Evolutionary conservation across 1,140 invertebrate genomes (phyloP), one percentile per base, ranked within the genome.

Genomic region (Diabrotica undecimpunctata): DNA sequence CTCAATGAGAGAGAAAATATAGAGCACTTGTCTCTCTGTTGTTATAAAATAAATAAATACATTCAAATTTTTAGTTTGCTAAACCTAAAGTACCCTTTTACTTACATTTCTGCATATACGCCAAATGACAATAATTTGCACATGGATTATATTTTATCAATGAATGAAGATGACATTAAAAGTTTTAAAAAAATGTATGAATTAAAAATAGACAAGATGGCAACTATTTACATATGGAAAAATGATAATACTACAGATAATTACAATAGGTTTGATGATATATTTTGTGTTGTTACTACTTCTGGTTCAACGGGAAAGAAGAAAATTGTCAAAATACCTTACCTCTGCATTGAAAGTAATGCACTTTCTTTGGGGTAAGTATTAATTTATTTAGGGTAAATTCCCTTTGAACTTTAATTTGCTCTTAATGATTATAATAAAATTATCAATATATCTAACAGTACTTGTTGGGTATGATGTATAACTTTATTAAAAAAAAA

Each of bases 261-360:
- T 35, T 6, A 14, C 9, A 14, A 56, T 51, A 58, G n/a, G 50
- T 66, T 63, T 46, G 76, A 80, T 62, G 78, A 79, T 64, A 81
- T 88, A 73, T 84, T 84, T 55, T 88, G 84, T 77, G 80, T 81
- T 12, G 80, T 86, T 39, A 75, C 80, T 63, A 89, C 88, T 36
- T 90, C 88, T 9, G 89, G 88, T 51, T 86, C 85, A 54, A 89
- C 87, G 39, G 87, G 86, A 53, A 70, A 77, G 55, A 83, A 84
- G 46, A 89, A 88, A 77, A 78, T 86, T 61, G 83, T 90, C 11
- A 81, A 80, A 75, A 87, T 90, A 0, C 81, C 84, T 14, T 79
- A 87, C 69, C 68, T 79, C 35, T 87, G 83, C 70, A 86, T 91
- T 66, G 76, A 84, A 62, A 81, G 82, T 6, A 91, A 91, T 77